Percentiles rank a stretch among this genome's conserved stretches.
Evolutionary conservation across 2,888 invertebrate genomes (phyloP).

Genomic region (Eupithecia dodoneata): DNA sequence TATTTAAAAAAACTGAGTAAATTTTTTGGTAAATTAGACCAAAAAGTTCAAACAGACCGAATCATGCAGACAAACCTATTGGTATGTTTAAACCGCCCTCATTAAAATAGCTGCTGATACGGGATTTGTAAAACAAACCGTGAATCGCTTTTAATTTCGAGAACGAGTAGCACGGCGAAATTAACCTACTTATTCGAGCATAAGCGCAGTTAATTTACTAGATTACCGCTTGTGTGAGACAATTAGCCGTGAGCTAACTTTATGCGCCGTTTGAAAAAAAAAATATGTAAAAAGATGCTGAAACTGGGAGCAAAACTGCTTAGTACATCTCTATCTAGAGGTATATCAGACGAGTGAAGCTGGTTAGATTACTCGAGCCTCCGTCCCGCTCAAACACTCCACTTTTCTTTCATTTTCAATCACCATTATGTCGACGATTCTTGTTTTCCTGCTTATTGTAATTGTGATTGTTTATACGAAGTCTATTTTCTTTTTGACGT

Average conservation of each 20-base stretch:
- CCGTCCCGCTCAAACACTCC: constrained; percentile 49
- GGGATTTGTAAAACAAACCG: constrained; percentile 40
- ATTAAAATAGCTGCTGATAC: constrained; percentile 31
- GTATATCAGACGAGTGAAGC: constrained; percentile 50
- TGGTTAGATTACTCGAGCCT: constrained; percentile 44
- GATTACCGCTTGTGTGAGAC: constrained; percentile 59
- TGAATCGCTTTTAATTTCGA: constrained; percentile 50
- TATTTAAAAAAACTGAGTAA: neutral
- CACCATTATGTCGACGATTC: constrained; percentile 49
- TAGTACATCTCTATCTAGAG: constrained; percentile 43
- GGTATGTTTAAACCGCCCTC: constrained; percentile 11
- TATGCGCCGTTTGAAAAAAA: constrained; percentile 54
- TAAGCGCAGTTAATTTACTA: constrained; percentile 60
- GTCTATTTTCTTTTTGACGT: constrained; percentile 34
- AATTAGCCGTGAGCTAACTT: constrained; percentile 58
- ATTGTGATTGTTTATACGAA: constrained; percentile 42
- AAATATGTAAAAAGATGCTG: constrained; percentile 49
- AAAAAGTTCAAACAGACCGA: too few relatives aligned
- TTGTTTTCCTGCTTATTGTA: constrained; percentile 50
- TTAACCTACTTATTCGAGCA: constrained; percentile 53
- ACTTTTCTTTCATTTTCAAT: constrained; percentile 54
- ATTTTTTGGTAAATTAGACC: neutral
- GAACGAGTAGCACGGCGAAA: constrained; percentile 43
- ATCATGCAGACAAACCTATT: neutral
- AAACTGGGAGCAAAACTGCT: constrained; percentile 45